Percentiles rank a stretch among this genome's conserved stretches.
Conservation (phyloP, 2,113 vertebrate species). For the Chaenogobius annularis region DNA sequence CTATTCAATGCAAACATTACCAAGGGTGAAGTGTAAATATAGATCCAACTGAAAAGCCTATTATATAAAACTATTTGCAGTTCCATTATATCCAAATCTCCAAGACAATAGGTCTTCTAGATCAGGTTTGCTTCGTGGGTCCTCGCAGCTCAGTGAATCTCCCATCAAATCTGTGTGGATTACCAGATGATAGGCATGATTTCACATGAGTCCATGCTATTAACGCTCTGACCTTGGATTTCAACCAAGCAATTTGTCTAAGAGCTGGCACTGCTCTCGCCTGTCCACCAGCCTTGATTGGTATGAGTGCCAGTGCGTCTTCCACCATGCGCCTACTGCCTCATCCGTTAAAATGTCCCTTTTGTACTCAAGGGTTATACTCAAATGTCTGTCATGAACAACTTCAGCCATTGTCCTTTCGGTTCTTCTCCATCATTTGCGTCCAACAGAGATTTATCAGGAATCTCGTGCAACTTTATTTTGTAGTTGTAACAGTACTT, state of each 20-base stretch:
- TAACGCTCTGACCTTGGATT: constrained; percentile 72
- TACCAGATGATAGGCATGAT: constrained; percentile 62
- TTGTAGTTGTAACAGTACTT: too few relatives aligned
- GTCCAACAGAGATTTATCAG: constrained; percentile 20
- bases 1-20: neutral
- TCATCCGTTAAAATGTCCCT: constrained; percentile 22
- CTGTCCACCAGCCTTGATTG: constrained; percentile 34
- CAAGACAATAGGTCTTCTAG: neutral
- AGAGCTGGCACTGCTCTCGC: constrained; percentile 51
- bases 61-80: neutral
- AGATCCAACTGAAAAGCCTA: neutral
- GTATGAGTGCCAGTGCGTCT: constrained; percentile 46
- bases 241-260: constrained; percentile 68
- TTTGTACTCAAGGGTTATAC: constrained; percentile 44
- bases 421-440: constrained; percentile 3
- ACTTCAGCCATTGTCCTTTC: constrained; percentile 37
- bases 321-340: constrained; percentile 26
- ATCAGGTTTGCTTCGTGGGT: neutral
- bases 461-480: neutral
- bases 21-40: neutral
- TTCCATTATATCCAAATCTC: neutral
- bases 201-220: constrained; percentile 67
- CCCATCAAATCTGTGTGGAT: constrained; percentile 59
- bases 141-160: constrained; percentile 27
- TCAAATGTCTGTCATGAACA: constrained; percentile 60